A percentile compares a stretch with the other conserved stretches of the same genome.
These are phyloP conservation scores for Tenthredo amoena DNA, from an alignment of 2,888 invertebrate genomes.

Conservation along the genomic window DNA sequence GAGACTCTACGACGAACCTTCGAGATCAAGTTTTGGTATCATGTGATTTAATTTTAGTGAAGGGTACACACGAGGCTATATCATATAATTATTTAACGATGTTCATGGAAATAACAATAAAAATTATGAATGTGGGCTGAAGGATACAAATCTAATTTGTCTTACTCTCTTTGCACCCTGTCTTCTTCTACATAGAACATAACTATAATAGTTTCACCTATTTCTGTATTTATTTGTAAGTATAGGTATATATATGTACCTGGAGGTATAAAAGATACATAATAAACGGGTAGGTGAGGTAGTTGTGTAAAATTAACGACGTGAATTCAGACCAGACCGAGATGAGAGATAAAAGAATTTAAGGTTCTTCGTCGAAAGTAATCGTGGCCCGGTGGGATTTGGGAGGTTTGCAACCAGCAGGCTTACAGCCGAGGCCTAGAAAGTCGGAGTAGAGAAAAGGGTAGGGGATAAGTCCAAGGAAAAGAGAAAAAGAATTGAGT, in stretches of 20 bases:
- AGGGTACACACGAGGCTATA: background rate
- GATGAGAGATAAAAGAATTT: slow-evolving; percentile 9
- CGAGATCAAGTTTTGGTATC: background rate
- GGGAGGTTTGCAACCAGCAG: background rate
- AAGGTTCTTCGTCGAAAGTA: slow-evolving; percentile 7
- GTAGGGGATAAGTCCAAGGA: background rate
- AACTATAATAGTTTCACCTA: background rate
- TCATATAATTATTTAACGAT: background rate
- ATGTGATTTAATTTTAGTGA: slow-evolving; percentile 12
- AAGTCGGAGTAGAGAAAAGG: background rate
- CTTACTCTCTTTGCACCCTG: background rate
- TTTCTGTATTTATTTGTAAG: background rate
- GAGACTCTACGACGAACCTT: background rate
- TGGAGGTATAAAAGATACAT: background rate
- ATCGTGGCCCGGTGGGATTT: slow-evolving; percentile 13
- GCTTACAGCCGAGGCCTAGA: background rate
- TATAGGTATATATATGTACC: background rate
- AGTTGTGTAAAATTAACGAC: background rate
- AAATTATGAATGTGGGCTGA: background rate
- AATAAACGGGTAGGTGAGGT: background rate
- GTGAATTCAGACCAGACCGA: background rate
- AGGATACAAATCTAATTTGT: background rate
- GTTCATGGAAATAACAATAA: background rate
- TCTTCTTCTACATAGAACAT: background rate
- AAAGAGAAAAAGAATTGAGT: slow-evolving; percentile 53